phyloP scores from a whole-genome alignment of 2,888 invertebrate species.

The Limenitis camilla region DNA sequence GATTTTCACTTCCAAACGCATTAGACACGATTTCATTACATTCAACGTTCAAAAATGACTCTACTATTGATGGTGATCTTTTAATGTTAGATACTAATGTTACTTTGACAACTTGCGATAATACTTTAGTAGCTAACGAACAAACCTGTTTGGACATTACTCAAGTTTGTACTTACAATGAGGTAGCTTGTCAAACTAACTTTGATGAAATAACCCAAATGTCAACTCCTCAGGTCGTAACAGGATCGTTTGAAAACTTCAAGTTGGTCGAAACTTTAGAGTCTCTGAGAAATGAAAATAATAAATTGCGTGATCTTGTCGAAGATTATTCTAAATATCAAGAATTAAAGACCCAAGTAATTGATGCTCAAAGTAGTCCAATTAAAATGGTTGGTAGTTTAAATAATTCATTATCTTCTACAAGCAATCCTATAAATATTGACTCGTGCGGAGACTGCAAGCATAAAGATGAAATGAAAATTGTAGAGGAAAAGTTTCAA shows the following conservation, averaged over 20 bases:
- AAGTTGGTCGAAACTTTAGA: conserved; percentile 33
- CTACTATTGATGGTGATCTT: conserved; percentile 57
- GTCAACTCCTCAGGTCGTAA: conserved; percentile 32
- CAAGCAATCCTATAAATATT: background rate
- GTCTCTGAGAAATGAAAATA: conserved; percentile 42
- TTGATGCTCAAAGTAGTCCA: conserved; percentile 37
- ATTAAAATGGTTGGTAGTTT: conserved; percentile 25
- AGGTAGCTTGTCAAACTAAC: conserved; percentile 44
- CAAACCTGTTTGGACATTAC: conserved; percentile 56
- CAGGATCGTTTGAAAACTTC: conserved; percentile 31
- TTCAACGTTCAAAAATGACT: conserved; percentile 51
- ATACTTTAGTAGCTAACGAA: conserved; percentile 48
- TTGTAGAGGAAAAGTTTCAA: conserved; percentile 23
- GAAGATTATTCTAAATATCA: conserved; percentile 27
- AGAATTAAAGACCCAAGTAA: conserved; percentile 14
- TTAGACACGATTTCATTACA: conserved; percentile 42
- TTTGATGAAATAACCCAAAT: conserved; percentile 29
- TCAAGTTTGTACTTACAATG: conserved; percentile 40
- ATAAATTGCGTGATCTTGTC: conserved; percentile 35
- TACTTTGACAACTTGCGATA: conserved; percentile 52
- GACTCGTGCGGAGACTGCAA: conserved; percentile 30
- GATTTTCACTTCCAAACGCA: conserved; percentile 52
- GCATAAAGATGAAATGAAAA: conserved; percentile 25
- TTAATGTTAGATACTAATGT: conserved; percentile 65
- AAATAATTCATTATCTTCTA: background rate